These are phyloP conservation scores for Leucoraja erinaceus DNA, from an alignment of 2,113 vertebrate species.

Conservation along the genomic window DNA sequence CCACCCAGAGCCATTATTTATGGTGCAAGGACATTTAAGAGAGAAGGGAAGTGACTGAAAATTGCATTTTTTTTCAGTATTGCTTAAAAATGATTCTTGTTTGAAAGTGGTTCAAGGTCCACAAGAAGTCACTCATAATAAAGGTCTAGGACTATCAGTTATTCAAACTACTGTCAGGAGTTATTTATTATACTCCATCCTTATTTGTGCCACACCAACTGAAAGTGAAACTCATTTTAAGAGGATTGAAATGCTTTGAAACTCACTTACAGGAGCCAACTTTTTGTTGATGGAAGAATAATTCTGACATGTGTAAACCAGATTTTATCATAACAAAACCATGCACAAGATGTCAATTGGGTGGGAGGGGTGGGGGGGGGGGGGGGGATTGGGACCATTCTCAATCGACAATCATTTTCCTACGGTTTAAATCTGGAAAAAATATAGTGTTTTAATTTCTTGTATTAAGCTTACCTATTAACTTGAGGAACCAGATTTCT, in stretches of 20 bases:
- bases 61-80: background rate
- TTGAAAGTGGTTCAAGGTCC: background rate
- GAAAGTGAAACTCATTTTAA: background rate
- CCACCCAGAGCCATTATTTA: background rate
- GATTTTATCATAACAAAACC: background rate
- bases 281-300: background rate
- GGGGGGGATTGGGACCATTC: background rate
- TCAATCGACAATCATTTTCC: background rate
- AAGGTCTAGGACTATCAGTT: background rate
- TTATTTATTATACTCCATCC: background rate
- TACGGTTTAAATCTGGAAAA: background rate
- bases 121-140: background rate
- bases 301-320: background rate
- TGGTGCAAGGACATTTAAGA: background rate
- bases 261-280: background rate
- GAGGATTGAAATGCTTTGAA: background rate
- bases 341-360: background rate
- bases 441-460: background rate
- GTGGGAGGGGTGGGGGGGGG: background rate
- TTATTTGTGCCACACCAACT: background rate
- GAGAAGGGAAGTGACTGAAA: background rate
- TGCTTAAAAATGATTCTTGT: background rate
- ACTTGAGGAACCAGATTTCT: background rate
- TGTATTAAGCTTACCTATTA: background rate
- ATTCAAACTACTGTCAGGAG: background rate